These are phyloP conservation scores for Littorina saxatilis DNA, from an alignment of 1,140 invertebrate species.

Conservation along the genomic window DNA sequence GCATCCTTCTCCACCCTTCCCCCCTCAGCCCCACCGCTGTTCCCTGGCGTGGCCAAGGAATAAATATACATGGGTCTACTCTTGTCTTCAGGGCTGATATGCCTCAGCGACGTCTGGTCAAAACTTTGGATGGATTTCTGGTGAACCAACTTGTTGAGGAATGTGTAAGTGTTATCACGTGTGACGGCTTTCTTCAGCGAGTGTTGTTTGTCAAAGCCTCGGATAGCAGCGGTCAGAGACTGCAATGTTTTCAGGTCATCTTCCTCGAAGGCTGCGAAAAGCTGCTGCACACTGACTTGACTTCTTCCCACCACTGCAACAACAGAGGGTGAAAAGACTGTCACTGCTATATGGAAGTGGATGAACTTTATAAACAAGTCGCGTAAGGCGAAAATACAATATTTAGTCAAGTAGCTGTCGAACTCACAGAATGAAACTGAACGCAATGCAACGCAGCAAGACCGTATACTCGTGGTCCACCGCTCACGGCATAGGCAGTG, in stretches of 20 bases:
- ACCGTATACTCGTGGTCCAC: too few relatives aligned
- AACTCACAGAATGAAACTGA: too few relatives aligned
- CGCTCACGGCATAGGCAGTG: too few relatives aligned
- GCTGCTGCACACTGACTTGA: slow-evolving; percentile 46
- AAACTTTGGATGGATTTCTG: slow-evolving; percentile 54
- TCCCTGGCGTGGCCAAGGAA: slow-evolving; percentile 35
- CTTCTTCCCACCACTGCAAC: slow-evolving; percentile 8
- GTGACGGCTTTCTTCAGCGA: slow-evolving; percentile 51
- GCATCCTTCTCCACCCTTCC: not conserved
- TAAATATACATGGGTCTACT: slow-evolving; percentile 57
- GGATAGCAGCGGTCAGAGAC: slow-evolving; percentile 49
- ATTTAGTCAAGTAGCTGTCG: too few relatives aligned
- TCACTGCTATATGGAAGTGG: too few relatives aligned
- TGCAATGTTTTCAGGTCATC: slow-evolving; percentile 52
- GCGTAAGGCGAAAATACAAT: too few relatives aligned
- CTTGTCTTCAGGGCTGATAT: slow-evolving; percentile 45
- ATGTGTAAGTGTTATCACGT: slow-evolving; percentile 42
- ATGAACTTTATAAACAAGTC: too few relatives aligned
- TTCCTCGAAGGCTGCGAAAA: slow-evolving; percentile 62
- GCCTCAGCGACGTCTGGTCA: slow-evolving; percentile 47
- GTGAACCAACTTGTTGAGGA: slow-evolving; percentile 37
- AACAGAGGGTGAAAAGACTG: too few relatives aligned
- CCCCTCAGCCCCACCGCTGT: not conserved
- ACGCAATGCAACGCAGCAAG: too few relatives aligned
- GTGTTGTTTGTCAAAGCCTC: slow-evolving; percentile 46